These are phyloP conservation scores for Tychaedon coryphoeus DNA, from an alignment of 2,113 vertebrate genomes.

Conservation along the genomic window DNA sequence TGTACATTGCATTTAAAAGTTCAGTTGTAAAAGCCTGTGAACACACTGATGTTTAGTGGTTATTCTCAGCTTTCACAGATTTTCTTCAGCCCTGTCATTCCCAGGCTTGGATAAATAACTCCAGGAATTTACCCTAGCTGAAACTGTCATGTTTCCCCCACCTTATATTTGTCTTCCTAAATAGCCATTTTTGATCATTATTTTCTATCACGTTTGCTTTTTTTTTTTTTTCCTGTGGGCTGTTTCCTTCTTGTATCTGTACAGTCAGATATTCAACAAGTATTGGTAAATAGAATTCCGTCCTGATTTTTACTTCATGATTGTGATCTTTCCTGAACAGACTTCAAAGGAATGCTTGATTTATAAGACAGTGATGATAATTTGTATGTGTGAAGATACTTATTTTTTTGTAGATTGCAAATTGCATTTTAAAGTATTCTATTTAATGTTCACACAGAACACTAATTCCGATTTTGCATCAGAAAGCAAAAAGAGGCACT, in stretches of 20 bases:
- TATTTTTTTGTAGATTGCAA: not conserved
- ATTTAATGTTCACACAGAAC: conserved; percentile 79
- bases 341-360: not conserved
- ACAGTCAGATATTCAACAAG: not conserved
- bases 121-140: not conserved
- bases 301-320: not conserved
- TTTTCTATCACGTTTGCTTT: not conserved
- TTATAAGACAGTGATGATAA: not conserved
- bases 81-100: not conserved
- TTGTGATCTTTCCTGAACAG: not conserved
- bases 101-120: not conserved
- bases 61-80: not conserved
- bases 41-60: not conserved
- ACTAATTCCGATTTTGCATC: conserved; percentile 96
- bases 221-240: not conserved
- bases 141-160: not conserved
- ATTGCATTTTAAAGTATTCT: conserved; percentile 35
- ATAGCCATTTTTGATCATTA: not conserved
- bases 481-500: conserved; percentile 97
- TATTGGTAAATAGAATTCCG: not conserved
- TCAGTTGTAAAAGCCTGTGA: not conserved
- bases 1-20: not conserved
- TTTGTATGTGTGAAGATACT: not conserved
- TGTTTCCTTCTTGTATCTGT: not conserved
- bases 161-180: not conserved